Percentiles rank a stretch among this genome's conserved stretches.
phyloP scores from a whole-genome alignment of 2,888 invertebrate genomes.

The Dendrolimus houi region DNA sequence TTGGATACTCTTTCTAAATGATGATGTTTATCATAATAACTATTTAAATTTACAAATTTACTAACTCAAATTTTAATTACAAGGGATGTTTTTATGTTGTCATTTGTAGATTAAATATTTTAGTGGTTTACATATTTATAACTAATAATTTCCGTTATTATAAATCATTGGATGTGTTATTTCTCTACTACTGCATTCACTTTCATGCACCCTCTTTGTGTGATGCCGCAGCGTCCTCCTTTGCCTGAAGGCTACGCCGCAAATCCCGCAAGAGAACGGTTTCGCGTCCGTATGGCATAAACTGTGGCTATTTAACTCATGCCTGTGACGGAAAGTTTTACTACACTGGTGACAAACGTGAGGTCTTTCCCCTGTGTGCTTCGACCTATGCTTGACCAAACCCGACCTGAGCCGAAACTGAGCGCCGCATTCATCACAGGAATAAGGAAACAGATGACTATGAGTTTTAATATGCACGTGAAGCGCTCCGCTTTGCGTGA shows the following conservation, averaged over 20 bases:
- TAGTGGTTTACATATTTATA: not conserved
- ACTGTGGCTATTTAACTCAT: slow-evolving; percentile 74
- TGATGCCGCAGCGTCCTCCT: slow-evolving; percentile 51
- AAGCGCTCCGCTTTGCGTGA: slow-evolving; percentile 80
- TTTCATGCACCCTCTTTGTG: slow-evolving; percentile 52
- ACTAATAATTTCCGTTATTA: not conserved
- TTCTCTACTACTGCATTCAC: not conserved
- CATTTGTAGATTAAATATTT: no score
- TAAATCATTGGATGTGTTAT: not conserved
- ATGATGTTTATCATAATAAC: no score
- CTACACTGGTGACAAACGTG: slow-evolving; percentile 76
- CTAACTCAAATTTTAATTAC: no score
- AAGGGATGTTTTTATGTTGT: no score
- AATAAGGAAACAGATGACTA: slow-evolving; percentile 69
- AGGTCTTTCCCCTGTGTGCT: slow-evolving; percentile 79
- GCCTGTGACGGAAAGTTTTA: slow-evolving; percentile 74
- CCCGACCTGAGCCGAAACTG: slow-evolving; percentile 77
- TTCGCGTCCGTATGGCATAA: slow-evolving; percentile 70
- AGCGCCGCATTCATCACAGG: slow-evolving; percentile 77
- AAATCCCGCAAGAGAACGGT: slow-evolving; percentile 72
- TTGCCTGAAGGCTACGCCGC: slow-evolving; percentile 75
- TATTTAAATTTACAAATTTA: no score
- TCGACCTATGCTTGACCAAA: slow-evolving; percentile 72
- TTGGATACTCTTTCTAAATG: no score
- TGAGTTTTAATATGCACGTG: slow-evolving; percentile 79